Percentiles rank a stretch among this genome's conserved stretches.
Evolutionary conservation across 2,888 invertebrate species (phyloP).

Genomic region (Hemithea aestivaria): DNA sequence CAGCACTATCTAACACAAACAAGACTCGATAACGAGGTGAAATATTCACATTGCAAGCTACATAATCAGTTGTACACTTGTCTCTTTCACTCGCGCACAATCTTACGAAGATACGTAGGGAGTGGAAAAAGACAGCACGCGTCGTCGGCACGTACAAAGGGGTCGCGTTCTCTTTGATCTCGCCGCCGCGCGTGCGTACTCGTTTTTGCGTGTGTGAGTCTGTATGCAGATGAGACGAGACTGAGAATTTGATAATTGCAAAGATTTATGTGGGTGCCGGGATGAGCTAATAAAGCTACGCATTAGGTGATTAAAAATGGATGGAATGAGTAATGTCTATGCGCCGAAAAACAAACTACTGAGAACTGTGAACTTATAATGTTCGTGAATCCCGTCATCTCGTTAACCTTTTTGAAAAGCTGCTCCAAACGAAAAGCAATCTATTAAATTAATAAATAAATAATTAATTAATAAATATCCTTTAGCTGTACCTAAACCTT

Average conservation of each 20-base stretch:
- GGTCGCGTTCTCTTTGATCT: slow-evolving; percentile 75
- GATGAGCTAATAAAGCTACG: slow-evolving; percentile 23
- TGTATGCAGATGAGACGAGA: slow-evolving; percentile 72
- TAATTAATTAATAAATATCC: no score
- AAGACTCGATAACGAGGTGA: slow-evolving; percentile 79
- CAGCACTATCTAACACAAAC: slow-evolving; percentile 76
- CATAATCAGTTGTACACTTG: slow-evolving; percentile 60
- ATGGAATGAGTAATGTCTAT: slow-evolving; percentile 18
- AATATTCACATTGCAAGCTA: slow-evolving; percentile 77
- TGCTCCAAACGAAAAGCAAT: no score
- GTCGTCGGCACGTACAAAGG: slow-evolving; percentile 74
- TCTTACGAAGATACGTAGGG: slow-evolving; percentile 48
- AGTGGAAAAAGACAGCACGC: slow-evolving; percentile 72
- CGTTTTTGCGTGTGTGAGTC: slow-evolving; percentile 52
- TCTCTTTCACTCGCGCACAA: slow-evolving; percentile 54
- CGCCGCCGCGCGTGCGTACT: slow-evolving; percentile 72
- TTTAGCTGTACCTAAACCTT: no score
- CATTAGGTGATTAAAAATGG: slow-evolving; percentile 32
- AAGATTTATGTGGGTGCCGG: slow-evolving; percentile 66
- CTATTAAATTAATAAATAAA: no score
- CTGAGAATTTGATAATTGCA: slow-evolving; percentile 77
- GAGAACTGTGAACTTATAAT: no score
- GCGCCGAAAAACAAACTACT: no score
- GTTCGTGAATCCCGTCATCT: no score
- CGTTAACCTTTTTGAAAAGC: no score